Evolutionary conservation across 2,113 vertebrate genomes (phyloP).

Genomic region (Prolemur simus): DNA sequence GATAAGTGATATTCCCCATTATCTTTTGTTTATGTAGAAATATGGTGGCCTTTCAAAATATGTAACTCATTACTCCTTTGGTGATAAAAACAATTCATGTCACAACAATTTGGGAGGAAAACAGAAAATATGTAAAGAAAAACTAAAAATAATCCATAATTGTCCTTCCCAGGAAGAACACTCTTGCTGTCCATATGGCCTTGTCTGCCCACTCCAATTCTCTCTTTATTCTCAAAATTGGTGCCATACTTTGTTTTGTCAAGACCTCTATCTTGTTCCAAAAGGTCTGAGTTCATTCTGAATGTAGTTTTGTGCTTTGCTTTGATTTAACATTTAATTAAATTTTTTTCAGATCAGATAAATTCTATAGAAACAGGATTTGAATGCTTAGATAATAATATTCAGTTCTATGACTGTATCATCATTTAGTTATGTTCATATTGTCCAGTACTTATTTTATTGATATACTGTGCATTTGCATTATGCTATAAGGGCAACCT

Average conservation of each 20-base stretch:
- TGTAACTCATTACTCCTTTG: not conserved
- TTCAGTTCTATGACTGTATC: not conserved
- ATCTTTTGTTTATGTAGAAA: not conserved
- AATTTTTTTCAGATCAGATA: not conserved
- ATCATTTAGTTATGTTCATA: not conserved
- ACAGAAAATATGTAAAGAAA: not conserved
- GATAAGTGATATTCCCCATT: not conserved
- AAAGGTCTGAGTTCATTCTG: not conserved
- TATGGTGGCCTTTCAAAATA: not conserved
- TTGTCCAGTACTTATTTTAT: too few relatives aligned
- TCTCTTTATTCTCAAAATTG: not conserved
- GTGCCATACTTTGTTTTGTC: not conserved
- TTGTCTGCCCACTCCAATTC: not conserved
- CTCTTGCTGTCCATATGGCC: accelerated
- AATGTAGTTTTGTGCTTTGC: not conserved
- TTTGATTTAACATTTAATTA: not conserved
- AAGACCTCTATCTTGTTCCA: not conserved
- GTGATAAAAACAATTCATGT: not conserved
- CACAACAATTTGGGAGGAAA: not conserved
- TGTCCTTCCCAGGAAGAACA: not conserved
- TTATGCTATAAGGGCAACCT: not conserved
- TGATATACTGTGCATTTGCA: too few relatives aligned
- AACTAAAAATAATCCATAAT: not conserved
- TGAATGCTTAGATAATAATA: not conserved
- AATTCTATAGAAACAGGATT: not conserved